Evolutionary conservation across 1,140 invertebrate genomes (phyloP), one percentile per base, ranked within the genome.

Genomic region (Cotesia glomerata): DNA sequence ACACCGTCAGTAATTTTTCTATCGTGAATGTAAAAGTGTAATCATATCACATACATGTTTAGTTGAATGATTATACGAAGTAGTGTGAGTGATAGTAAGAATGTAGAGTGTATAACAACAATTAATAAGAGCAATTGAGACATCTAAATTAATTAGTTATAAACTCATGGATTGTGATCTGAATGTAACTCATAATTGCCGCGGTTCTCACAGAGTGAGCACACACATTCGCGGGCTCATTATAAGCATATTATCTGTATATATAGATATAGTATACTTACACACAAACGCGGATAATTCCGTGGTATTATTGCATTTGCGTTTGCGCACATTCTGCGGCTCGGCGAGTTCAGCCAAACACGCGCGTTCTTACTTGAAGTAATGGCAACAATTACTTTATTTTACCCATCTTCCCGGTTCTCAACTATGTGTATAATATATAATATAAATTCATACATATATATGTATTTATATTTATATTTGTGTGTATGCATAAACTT

Each of bases 361-460:
- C 78, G 64, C 72, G 74, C 75, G 45, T 62, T 77, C 74, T 80
- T 77, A 75, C 73, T 26, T 75, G 70, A 75, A 74, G 75, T 86
- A 85, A 86, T 86, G 76, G 82, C 80, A 82, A 84, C 85, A 84
- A 86, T 86, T 86, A 86, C 83, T 85, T 85, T 82, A 85, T 85
- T 86, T 86, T 82, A 82, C 79, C 78, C 77, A 72, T 83, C 76
- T 79, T 84, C 77, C 79, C 79, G 65, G 65, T 64, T 72, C 69
- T 71, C 82, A 79, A 82, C 59, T 62, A 56, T 18, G 5, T 26
- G 1, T 26, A 26, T 26, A 26, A 26, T 26, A 26, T 26, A 26
- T 26, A 26, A 26, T 26, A 26, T 26, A 26, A 26, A 26, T 26
- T 26, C 3, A 56, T 18, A 45, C 39, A 45, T 11, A 45, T 45